These are phyloP conservation scores for Benthosema pterotum DNA, from an alignment of 2,797 vertebrate genomes.

Conservation along the genomic window DNA sequence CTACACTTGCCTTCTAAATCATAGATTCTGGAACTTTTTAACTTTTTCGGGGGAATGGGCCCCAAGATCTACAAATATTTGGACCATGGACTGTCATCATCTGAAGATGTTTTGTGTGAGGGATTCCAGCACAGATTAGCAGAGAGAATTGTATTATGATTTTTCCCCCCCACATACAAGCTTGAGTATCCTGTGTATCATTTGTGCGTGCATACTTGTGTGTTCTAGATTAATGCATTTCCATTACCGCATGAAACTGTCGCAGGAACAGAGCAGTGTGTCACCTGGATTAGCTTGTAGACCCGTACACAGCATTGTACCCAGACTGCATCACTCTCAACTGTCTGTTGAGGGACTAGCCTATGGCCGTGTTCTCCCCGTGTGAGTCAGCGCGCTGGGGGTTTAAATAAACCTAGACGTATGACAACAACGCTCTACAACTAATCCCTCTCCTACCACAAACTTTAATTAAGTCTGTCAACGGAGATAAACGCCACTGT, in stretches of 20 bases:
- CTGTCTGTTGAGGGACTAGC: not conserved
- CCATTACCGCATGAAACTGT: constrained; percentile 31
- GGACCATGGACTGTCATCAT: too few relatives aligned
- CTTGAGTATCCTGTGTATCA: too few relatives aligned
- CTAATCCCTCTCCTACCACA: constrained; percentile 17
- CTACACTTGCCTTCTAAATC: too few relatives aligned
- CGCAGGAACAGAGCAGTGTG: constrained; percentile 21
- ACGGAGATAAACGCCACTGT: constrained; percentile 24
- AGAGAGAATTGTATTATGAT: too few relatives aligned
- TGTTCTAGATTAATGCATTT: not conserved
- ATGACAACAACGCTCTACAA: constrained; percentile 17
- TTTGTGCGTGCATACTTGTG: not conserved
- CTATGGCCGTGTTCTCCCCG: constrained; percentile 12
- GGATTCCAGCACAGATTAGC: too few relatives aligned
- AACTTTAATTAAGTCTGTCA: constrained; percentile 37
- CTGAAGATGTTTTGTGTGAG: too few relatives aligned
- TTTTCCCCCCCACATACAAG: too few relatives aligned
- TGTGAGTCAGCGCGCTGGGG: constrained; percentile 36
- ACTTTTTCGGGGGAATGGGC: too few relatives aligned
- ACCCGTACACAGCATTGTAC: too few relatives aligned
- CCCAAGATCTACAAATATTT: too few relatives aligned
- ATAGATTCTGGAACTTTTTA: too few relatives aligned
- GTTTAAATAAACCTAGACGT: constrained; percentile 25
- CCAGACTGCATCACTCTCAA: not conserved
- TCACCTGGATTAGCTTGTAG: not conserved